Base-by-base conservation (phyloP, 2,113 vertebrate genomes). In the Morone saxatilis region DNA sequence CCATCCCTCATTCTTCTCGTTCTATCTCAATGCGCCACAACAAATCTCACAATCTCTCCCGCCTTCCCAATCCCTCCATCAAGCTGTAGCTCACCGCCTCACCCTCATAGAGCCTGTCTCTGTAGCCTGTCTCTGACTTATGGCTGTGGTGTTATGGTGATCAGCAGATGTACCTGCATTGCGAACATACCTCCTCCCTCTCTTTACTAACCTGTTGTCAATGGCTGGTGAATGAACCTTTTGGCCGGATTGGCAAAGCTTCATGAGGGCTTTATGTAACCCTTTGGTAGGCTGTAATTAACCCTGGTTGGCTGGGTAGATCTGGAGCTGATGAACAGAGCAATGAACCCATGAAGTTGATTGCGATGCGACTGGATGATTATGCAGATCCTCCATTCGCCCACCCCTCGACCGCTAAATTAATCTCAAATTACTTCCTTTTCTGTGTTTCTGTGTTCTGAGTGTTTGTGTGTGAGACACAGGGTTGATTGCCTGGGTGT, bases 131-230 rank as follows among this genome's bases (percentile, higher is more conserved):
- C 53, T 83, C 56, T 73, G 71, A 76, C 59, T 70, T 19, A 74
- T 85, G 87, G 77, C 90, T 91, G 77, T 50, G 70, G 78, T 84
- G 72, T 76, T 86, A 38, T 71, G 71, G 75, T 80, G 84, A 89
- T 93, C 78, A 71, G 76, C 69, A 74, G 60, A 71, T 79, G 25
- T 65, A 53, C 50, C 22, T 1, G 14, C 62, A 74, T 87, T 38
- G 40, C 50, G 43, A 77, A 71, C 22, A 19, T n/a, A 66, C 50
- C 62, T 47, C 72, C 68, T 77, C 77, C 43, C 67, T 69, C 45
- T 80, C 54, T 70, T 38, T 57, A 86, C 91, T 94, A 94, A 94
- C 84, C 51, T 80, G 82, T 85, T 43, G 60, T 78, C 50, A 54
- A 61, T 69, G 70, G 77, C 72, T 53, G 50, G 22, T 48, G 62